Evolutionary conservation across 2,113 vertebrate species (phyloP).

Genomic region (Tinamus guttatus): DNA sequence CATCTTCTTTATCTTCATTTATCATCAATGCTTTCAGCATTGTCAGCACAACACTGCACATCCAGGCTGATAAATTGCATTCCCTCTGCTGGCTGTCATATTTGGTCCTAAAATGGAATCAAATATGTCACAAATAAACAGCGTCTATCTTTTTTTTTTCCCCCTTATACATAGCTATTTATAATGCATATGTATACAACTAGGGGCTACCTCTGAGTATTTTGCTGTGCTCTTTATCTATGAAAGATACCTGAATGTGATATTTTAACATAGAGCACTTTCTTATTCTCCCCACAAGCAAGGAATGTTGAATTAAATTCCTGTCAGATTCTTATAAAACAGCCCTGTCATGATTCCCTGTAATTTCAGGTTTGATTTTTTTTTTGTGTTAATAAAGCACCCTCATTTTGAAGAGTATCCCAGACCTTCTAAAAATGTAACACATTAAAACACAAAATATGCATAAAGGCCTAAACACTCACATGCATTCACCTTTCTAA

Average conservation of each 20-base stretch:
- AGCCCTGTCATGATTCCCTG: background rate
- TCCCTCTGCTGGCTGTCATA: background rate
- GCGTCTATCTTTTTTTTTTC: background rate
- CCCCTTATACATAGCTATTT: background rate
- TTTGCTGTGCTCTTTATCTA: background rate
- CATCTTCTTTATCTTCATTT: background rate
- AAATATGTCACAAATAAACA: background rate
- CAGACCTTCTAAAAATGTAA: background rate
- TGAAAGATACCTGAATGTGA: background rate
- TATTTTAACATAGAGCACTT: background rate
- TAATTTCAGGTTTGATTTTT: background rate
- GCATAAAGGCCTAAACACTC: background rate
- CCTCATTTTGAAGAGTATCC: background rate
- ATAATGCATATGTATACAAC: background rate
- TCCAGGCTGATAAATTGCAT: background rate
- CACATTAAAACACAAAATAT: background rate
- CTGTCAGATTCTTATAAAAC: background rate
- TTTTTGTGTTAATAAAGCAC: background rate
- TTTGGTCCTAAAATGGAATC: background rate
- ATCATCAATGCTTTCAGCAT: background rate
- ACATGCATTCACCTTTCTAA: background rate
- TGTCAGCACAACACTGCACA: background rate
- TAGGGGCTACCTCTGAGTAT: background rate
- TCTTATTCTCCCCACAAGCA: background rate
- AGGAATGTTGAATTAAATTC: background rate